Base-by-base conservation (phyloP, 2,113 vertebrate genomes). In the Piaya cayana region DNA sequence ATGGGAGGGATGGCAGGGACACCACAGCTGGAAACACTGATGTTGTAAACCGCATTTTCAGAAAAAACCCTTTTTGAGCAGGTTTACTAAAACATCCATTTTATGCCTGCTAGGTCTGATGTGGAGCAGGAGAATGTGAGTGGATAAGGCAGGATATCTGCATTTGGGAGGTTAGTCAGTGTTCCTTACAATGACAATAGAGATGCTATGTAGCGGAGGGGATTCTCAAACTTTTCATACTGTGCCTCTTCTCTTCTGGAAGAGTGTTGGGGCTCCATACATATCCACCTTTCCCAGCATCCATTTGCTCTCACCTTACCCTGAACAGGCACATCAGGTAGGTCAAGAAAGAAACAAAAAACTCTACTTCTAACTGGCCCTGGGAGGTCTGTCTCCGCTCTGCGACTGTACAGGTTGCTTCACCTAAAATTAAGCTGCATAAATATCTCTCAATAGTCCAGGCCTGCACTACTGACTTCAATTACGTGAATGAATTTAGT, bases 341-440 rank as follows among this genome's bases (percentile, higher is more conserved):
- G 11, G 56, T 59, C n/a, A 47, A 76, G 69, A 88, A 83, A 23
- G 36, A 81, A 60, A 27, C 12, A n/a, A 34, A 83, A 76, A 17
- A 0, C 1, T 4, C 34, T 13, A 21, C 42, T 11, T 67, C 42
- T 84, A 60, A 18, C 45, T 53, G 45, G 8, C 12, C 0, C 0
- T 11, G 36, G 22, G 29, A 20, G 3, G 6, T 4, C 5, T 14
- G 25, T 67, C 58, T 77, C 29, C 49, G 32, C 77, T 50, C 55
- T 74, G 5, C 50, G 49, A 45, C 71, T 77, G 1, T 70, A 50
- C 11, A 81, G 50, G 70, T 77, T 49, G 30, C 29, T 55, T 69
- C 52, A 82, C 11, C 27, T 81, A 67, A 62, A 91, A 74, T 19
- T 32, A 20, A 29, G 23, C 34, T 67, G 9, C 59, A 37, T 53